Conservation (phyloP, 2,888 invertebrate genomes). For the Tachystola acroxantha region DNA sequence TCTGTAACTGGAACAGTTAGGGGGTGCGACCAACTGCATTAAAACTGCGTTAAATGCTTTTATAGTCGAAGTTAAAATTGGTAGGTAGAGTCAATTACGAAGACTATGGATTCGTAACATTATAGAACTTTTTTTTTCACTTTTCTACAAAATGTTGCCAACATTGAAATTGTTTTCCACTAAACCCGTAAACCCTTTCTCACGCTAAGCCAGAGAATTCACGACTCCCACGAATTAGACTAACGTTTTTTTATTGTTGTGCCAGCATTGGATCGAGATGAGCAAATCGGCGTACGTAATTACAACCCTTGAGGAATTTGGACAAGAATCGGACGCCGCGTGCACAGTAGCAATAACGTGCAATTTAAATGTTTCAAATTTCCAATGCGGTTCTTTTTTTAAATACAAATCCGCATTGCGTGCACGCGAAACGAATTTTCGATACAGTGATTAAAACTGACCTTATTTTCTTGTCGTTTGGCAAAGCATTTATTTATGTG, state of each 20-base stretch:
- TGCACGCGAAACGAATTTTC: constrained; percentile 20
- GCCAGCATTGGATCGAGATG: constrained; percentile 60
- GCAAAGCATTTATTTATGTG: neutral
- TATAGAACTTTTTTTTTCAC: no score
- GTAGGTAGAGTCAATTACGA: no score
- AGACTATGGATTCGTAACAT: no score
- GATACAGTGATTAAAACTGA: constrained; percentile 2
- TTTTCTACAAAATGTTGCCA: no score
- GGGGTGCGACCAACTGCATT: no score
- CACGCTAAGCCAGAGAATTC: constrained; percentile 53
- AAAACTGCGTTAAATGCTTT: no score
- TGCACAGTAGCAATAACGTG: constrained; percentile 75
- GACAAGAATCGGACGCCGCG: constrained; percentile 49
- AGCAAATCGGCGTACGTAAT: constrained; percentile 69
- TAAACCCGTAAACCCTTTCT: constrained; percentile 44
- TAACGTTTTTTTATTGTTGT: constrained; percentile 58
- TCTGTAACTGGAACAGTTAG: no score
- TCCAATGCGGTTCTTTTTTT: constrained; percentile 48
- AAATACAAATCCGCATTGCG: constrained; percentile 22
- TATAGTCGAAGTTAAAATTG: no score
- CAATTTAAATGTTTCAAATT: constrained; percentile 77
- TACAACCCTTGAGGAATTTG: constrained; percentile 67
- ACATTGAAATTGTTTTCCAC: constrained; percentile 2
- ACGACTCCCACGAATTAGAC: constrained; percentile 69
- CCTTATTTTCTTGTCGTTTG: constrained; percentile 4